Percentiles rank a stretch among this genome's conserved stretches.
Evolutionary conservation across 2,797 vertebrate species (phyloP).

Genomic region (Ataeniobius toweri): DNA sequence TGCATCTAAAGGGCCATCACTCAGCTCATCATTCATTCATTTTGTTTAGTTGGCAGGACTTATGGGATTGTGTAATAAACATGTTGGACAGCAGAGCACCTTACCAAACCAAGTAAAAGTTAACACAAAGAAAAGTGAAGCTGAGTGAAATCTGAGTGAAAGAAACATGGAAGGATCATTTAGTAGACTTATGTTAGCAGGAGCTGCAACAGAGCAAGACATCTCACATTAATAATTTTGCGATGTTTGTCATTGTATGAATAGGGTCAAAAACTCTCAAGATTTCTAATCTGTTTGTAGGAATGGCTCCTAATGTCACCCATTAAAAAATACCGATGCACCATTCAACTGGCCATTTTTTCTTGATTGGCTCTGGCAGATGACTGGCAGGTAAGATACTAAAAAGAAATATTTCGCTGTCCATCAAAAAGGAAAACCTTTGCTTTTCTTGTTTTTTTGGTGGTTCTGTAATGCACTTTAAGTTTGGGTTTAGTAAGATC

Average conservation of each 20-base stretch:
- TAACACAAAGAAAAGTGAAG: constrained; percentile 21
- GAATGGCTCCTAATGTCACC: constrained; percentile 14
- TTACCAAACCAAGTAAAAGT: constrained; percentile 29
- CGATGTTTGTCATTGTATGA: constrained; percentile 5
- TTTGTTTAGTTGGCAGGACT: constrained; percentile 63
- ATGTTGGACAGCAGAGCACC: constrained; percentile 44
- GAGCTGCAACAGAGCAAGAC: neutral
- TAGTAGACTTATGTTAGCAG: neutral
- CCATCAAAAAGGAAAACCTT: neutral
- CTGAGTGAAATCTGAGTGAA: neutral
- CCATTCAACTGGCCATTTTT: neutral
- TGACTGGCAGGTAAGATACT: neutral
- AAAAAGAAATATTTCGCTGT: neutral
- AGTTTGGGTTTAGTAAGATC: no score
- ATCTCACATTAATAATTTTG: constrained; percentile 15
- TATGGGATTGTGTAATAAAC: constrained; percentile 71
- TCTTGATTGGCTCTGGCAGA: neutral
- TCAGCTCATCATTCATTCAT: constrained; percentile 72
- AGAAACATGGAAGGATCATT: constrained; percentile 17
- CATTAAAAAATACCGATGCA: neutral
- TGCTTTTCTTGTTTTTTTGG: neutral
- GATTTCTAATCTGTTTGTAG: constrained; percentile 6
- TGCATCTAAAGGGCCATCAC: constrained; percentile 58
- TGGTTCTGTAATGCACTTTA: no score
- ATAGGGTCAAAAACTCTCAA: constrained; percentile 1